These are phyloP conservation scores for Synanthedon formicaeformis DNA, from an alignment of 2,888 invertebrate genomes.

Conservation along the genomic window DNA sequence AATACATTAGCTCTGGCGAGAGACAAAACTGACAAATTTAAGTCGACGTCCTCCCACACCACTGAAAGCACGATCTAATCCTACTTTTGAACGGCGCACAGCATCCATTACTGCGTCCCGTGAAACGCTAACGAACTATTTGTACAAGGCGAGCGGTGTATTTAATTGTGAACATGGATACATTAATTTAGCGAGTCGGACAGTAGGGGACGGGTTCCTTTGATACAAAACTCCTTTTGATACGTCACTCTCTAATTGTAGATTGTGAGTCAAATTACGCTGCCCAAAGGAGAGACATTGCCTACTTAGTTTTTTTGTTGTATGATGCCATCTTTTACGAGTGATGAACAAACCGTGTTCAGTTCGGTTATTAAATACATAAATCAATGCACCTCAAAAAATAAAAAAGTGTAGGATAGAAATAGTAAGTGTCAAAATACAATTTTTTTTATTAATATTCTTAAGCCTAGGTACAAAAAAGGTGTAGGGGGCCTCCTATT, in stretches of 20 bases:
- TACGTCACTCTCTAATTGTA: conserved; percentile 41
- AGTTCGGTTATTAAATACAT: too few relatives aligned
- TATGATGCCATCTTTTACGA: too few relatives aligned
- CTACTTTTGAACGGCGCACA: conserved; percentile 4
- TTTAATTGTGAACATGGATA: conserved; percentile 3
- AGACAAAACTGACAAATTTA: conserved; percentile 54
- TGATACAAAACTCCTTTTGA: conserved; percentile 45
- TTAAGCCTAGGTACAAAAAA: too few relatives aligned
- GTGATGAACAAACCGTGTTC: too few relatives aligned
- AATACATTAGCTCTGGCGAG: conserved; percentile 55
- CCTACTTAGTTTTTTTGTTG: conserved; percentile 12
- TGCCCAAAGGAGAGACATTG: conserved; percentile 26
- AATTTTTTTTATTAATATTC: too few relatives aligned
- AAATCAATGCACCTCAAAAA: too few relatives aligned
- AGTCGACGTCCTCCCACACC: conserved; percentile 26
- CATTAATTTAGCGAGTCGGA: too few relatives aligned
- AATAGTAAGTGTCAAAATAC: too few relatives aligned
- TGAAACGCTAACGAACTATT: conserved; percentile 1
- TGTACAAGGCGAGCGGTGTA: conserved; percentile 14
- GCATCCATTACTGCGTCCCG: conserved; percentile 13
- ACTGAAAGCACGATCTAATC: conserved; percentile 5
- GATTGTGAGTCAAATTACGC: conserved; percentile 43
- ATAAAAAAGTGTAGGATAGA: too few relatives aligned
- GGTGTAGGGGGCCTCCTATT: too few relatives aligned
- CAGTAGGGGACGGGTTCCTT: conserved; percentile 18